Conservation (phyloP, 2,797 vertebrate species). For the Brachyrhaphis roseni region DNA sequence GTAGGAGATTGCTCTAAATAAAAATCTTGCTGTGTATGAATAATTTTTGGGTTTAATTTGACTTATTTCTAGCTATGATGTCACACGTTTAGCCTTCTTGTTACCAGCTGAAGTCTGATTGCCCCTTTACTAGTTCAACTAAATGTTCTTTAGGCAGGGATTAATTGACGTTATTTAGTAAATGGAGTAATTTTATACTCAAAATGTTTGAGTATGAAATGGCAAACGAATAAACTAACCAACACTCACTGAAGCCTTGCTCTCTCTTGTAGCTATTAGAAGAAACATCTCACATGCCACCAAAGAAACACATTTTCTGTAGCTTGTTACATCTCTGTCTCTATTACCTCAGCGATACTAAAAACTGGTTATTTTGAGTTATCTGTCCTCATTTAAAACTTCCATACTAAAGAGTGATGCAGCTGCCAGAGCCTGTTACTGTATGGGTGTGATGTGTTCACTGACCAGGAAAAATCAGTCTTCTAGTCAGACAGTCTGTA, state of each 20-base stretch:
- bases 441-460: background rate
- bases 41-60: background rate
- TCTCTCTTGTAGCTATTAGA: background rate
- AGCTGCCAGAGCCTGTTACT: background rate
- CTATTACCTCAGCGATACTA: background rate
- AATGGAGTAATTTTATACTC: background rate
- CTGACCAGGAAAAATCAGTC: background rate
- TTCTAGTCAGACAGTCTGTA: background rate
- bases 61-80: background rate
- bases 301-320: background rate
- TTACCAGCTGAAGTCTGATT: background rate
- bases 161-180: background rate
- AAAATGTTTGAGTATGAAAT: background rate
- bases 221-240: background rate
- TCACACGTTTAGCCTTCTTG: background rate
- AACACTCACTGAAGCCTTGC: background rate
- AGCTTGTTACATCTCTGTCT: background rate
- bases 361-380: background rate
- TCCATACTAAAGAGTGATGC: background rate
- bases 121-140: background rate
- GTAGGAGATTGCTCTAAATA: background rate
- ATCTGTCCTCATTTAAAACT: background rate
- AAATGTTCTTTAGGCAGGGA: background rate
- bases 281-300: background rate
- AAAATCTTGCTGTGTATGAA: background rate